Conservation (phyloP, 1,140 invertebrate species). For the Leptinotarsa lineolata region DNA sequence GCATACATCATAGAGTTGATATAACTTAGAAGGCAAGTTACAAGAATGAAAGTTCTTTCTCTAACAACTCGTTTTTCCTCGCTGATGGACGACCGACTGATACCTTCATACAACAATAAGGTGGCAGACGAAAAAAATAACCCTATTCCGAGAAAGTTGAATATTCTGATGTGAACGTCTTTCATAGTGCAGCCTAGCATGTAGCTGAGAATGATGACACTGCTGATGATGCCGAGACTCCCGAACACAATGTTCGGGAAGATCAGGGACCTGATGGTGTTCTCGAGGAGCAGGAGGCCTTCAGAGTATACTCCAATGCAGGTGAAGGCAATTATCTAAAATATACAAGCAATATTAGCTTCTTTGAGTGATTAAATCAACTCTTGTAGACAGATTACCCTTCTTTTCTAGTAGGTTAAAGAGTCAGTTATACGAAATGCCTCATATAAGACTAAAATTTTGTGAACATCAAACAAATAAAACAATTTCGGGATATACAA, state of each 20-base stretch:
- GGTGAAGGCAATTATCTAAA: conserved; percentile 34
- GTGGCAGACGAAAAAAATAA: conserved; percentile 40
- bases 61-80: not conserved
- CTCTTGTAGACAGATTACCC: no score
- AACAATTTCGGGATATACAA: no score
- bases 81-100: conserved; percentile 2
- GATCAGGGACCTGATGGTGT: conserved; percentile 26
- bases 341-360: conserved; percentile 9
- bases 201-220: conserved; percentile 40
- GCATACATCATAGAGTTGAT: conserved; percentile 36
- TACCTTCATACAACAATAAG: conserved; percentile 23
- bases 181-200: conserved; percentile 38
- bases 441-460: no score
- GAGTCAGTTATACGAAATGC: no score
- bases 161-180: conserved; percentile 38
- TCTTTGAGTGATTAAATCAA: not conserved
- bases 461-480: no score
- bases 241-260: conserved; percentile 42
- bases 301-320: conserved; percentile 39
- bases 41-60: conserved; percentile 27
- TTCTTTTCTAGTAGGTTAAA: no score
- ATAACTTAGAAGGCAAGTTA: conserved; percentile 31
- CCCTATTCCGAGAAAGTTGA: conserved; percentile 35
- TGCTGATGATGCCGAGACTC: conserved; percentile 42
- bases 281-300: conserved; percentile 20